A percentile compares a stretch with the other conserved stretches of the same genome.
phyloP scores from a whole-genome alignment of 2,797 vertebrate species.

The Tokudaia muenninki region DNA sequence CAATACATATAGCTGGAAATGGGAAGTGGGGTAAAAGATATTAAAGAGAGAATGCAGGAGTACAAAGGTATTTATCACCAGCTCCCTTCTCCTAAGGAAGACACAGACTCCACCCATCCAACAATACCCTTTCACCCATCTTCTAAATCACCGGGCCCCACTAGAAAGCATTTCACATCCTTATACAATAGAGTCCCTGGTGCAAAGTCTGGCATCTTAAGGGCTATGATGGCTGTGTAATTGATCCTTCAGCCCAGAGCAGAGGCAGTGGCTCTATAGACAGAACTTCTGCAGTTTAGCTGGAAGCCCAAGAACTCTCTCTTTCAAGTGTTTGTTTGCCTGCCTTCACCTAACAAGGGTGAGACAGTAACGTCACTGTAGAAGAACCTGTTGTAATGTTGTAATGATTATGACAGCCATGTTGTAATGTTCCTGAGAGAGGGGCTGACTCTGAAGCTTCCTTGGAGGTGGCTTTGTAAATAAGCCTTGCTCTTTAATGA shows the following conservation, averaged over 20 bases:
- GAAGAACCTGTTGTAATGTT: constrained; percentile 75
- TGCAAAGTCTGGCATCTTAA: not conserved
- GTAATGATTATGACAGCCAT: constrained; percentile 45
- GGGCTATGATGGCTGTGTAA: not conserved
- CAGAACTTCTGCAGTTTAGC: not conserved
- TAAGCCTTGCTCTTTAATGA: constrained; percentile 87
- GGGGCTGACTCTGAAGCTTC: constrained; percentile 79
- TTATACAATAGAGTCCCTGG: not conserved
- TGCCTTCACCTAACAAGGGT: constrained; percentile 63
- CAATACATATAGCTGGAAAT: not conserved
- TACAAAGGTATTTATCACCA: not conserved
- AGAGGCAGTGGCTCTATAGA: not conserved
- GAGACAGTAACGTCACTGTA: constrained; percentile 80
- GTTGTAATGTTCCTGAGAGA: constrained; percentile 72
- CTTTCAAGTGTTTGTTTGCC: constrained; percentile 63
- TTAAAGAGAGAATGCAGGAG: not conserved
- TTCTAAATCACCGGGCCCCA: not conserved
- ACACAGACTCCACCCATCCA: not conserved
- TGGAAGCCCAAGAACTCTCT: constrained; percentile 35
- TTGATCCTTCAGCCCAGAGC: not conserved
- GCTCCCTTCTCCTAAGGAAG: not conserved
- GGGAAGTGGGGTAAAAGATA: not conserved
- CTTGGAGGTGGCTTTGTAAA: constrained; percentile 86
- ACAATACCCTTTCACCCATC: not conserved
- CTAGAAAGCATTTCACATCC: not conserved